Base-by-base conservation (phyloP, 2,113 vertebrate species). In the Rhea americana region DNA sequence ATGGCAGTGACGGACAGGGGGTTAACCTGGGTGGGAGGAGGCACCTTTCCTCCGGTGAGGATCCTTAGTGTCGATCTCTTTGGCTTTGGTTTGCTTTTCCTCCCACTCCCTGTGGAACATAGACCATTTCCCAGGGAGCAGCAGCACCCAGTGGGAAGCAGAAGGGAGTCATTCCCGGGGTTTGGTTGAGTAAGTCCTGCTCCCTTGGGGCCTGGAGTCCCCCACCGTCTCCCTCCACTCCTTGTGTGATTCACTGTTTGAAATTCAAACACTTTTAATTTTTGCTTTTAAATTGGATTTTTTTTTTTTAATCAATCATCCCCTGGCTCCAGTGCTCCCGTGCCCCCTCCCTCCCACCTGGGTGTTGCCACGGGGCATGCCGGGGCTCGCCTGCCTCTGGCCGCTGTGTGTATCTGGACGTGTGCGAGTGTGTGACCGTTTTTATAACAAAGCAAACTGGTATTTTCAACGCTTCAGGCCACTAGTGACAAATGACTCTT, bases 391-490 rank as follows among this genome's bases (percentile, higher is more conserved):
- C 61, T 74, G 51, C 76, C 79, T 90, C 66, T 45, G 32, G 13
- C 87, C 63, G 17, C 70, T 70, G 87, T 45, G 39, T 77, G 85
- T 87, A 63, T 72, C 75, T 32, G 85, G 68, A 72, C 30, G 85
- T 87, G 65, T 78, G 80, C 77, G 80, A 76, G 73, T 78, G 73
- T 11, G 75, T 55, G 83, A 84, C 73, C 70, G 65, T 84, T 90
- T 90, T 84, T 90, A 83, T 84, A 84, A 78, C 71, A 77, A 82
- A 82, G 26, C 76, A 70, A 51, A 90, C 65, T 37, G 87, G 56
- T 90, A 58, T 84, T 90, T 90, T 90, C 55, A 77, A 90, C 45
- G 58, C 87, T 84, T 78, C 50, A 55, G 80, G 80, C 80, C 87
- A 78, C 62, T 56, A 48, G 66, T 51, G 50, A 62, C 75, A 71